Evolutionary conservation across 2,888 invertebrate species (phyloP), one percentile per base, ranked within the genome.

Genomic region (Eristalinus aeneus): DNA sequence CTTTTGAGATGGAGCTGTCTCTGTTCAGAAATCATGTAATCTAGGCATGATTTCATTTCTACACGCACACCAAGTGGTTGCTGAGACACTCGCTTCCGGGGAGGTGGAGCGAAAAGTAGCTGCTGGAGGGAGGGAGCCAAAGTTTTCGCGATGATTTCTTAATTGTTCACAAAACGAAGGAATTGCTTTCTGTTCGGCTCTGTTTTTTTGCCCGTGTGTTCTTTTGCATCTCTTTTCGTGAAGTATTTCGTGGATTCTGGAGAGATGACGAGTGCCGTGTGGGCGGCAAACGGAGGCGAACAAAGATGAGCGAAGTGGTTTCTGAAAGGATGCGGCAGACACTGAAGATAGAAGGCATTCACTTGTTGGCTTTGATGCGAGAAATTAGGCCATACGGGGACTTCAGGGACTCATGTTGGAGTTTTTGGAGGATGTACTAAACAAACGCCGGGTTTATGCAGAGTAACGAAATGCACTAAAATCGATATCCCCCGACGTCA

Each of bases 61-160:
- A 22, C 71, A 80, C 81, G 81, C 81, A 85, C 81, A 72, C 63
- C 72, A 56, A 81, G 76, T 63, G 60, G 16, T 4, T 46, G 46
- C 27, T 27, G 27, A 27, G 27, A 34, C 8, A 10, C 12, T 23
- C 20, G 32, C 22, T 22, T 5, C 39, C 8, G 23, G 56, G n/a
- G 23, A 20, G 72, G 16, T 53, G 16, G 20, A 3, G 39, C 8
- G 31, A 56, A 12, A 27, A 34, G 54, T 1, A 11, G 39, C 8
- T 39, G 27, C 3, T 22, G 22, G 6, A 31, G 68, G 63, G 27
- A 32, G 34, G 16, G 39, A 53, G 20, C 39, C 56, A 61, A 86
- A 81, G 69, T 77, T 81, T 81, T 54, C 27, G 65, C 77, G 85
- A 81, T 86, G 85, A 86, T 81, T 86, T 77, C 85, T 86, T 86